Evolutionary conservation across 1,140 invertebrate genomes (phyloP).

Genomic region (Aradophagus sp.): DNA sequence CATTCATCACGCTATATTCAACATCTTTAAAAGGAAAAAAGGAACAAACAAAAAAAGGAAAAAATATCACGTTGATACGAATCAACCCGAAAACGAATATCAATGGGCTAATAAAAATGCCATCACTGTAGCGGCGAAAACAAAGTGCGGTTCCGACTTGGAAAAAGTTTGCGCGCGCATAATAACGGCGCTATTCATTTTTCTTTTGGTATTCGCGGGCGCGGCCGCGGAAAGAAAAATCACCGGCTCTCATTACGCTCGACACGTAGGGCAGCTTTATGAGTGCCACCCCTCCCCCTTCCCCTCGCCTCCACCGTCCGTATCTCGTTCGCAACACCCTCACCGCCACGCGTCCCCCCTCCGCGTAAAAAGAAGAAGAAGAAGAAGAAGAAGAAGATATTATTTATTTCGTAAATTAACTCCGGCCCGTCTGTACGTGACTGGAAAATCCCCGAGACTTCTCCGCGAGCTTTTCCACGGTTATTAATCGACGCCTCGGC

Average conservation of each 20-base stretch:
- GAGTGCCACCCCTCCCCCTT: conserved; percentile 59
- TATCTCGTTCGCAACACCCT: conserved; percentile 52
- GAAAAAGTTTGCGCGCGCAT: conserved; percentile 31
- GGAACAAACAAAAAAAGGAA: too few species aligned
- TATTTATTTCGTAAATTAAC: conserved; percentile 77
- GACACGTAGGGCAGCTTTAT: conserved; percentile 76
- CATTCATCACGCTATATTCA: too few species aligned
- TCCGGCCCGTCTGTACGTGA: conserved; percentile 66
- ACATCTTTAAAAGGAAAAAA: too few species aligned
- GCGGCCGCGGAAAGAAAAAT: conserved; percentile 70
- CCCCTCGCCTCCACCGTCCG: conserved; percentile 53
- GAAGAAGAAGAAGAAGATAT: conserved; percentile 72
- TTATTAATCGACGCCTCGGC: conserved; percentile 67
- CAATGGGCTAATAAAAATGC: too few species aligned
- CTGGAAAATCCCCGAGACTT: conserved; percentile 67
- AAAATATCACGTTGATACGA: too few species aligned
- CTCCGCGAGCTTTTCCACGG: conserved; percentile 63
- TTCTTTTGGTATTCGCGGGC: conserved; percentile 66
- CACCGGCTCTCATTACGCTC: conserved; percentile 75
- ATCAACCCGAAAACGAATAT: too few species aligned
- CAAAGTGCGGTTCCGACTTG: too few species aligned
- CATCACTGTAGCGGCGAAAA: too few species aligned
- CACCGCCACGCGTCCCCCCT: conserved; percentile 38
- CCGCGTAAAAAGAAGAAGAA: conserved; percentile 20
- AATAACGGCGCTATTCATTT: conserved; percentile 63